phyloP scores from a whole-genome alignment of 2,888 invertebrate genomes.

The Allophyes oxyacanthae region DNA sequence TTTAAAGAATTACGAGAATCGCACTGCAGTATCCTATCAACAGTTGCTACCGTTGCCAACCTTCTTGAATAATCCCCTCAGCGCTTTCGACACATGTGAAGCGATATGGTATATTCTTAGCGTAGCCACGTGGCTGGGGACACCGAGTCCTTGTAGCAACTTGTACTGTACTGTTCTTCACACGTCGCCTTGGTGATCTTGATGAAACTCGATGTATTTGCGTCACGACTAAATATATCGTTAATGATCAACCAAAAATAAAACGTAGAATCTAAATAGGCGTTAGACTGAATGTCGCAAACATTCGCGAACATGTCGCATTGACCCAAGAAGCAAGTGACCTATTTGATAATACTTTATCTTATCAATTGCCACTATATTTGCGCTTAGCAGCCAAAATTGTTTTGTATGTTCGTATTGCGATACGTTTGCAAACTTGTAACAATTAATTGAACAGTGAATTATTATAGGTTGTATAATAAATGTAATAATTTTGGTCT shows the following conservation, averaged over 20 bases:
- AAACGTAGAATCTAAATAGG: neutral
- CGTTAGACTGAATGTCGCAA: too few relatives aligned
- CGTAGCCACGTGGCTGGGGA: neutral
- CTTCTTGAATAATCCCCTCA: neutral
- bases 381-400: constrained; percentile 38
- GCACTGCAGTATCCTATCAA: too few relatives aligned
- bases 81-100: neutral
- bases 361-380: constrained; percentile 39
- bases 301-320: constrained; percentile 12
- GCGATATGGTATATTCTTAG: neutral
- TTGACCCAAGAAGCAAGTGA: constrained; percentile 47
- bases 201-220: constrained; percentile 5
- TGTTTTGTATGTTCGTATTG: constrained; percentile 22
- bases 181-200: neutral
- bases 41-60: neutral
- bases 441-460: constrained; percentile 8
- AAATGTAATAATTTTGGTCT: constrained; percentile 12
- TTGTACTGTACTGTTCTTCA: too few relatives aligned
- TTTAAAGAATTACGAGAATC: too few relatives aligned
- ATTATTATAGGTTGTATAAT: neutral
- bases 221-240: constrained; percentile 21
- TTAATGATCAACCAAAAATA: constrained; percentile 28
- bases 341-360: constrained; percentile 47
- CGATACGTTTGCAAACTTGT: constrained; percentile 7
- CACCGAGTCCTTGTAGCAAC: too few relatives aligned